Conservation (phyloP, 2,797 vertebrate genomes). For the Sphenopsis melanotis region DNA sequence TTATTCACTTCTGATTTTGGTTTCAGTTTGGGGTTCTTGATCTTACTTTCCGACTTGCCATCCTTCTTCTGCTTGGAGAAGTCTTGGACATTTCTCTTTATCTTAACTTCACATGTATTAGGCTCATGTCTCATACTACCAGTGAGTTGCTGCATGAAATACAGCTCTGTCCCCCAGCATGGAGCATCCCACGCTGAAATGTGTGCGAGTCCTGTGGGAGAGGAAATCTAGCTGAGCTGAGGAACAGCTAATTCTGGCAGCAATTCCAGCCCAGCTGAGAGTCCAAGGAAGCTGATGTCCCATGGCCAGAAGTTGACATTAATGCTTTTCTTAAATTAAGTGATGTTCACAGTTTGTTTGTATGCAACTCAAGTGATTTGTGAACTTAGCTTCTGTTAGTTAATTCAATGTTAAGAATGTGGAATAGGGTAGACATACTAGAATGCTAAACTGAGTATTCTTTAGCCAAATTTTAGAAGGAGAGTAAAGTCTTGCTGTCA, state of each 20-base stretch:
- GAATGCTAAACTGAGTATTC: neutral
- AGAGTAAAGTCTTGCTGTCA: neutral
- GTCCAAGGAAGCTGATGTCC: neutral
- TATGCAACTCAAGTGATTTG: neutral
- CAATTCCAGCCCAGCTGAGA: neutral
- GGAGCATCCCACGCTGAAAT: constrained; percentile 25
- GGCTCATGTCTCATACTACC: constrained; percentile 21
- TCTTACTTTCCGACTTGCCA: constrained; percentile 16
- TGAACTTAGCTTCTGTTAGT: neutral
- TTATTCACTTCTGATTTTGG: constrained; percentile 32
- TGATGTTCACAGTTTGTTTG: neutral
- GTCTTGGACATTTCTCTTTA: constrained; percentile 40
- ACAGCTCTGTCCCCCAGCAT: constrained; percentile 29
- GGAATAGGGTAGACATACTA: neutral
- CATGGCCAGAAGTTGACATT: constrained; percentile 13
- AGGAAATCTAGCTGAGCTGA: constrained; percentile 1
- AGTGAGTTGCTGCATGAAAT: constrained; percentile 42
- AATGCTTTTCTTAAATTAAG: constrained; percentile 8
- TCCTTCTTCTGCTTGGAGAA: constrained; percentile 35
- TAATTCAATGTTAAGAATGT: neutral
- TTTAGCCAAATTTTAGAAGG: neutral
- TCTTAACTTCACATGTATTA: constrained; percentile 29
- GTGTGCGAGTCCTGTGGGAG: constrained; percentile 11
- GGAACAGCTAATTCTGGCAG: constrained; percentile 17
- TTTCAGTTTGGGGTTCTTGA: constrained; percentile 42